Base-by-base conservation (phyloP, 2,113 vertebrate species). In the Brachionichthys hirsutus region DNA sequence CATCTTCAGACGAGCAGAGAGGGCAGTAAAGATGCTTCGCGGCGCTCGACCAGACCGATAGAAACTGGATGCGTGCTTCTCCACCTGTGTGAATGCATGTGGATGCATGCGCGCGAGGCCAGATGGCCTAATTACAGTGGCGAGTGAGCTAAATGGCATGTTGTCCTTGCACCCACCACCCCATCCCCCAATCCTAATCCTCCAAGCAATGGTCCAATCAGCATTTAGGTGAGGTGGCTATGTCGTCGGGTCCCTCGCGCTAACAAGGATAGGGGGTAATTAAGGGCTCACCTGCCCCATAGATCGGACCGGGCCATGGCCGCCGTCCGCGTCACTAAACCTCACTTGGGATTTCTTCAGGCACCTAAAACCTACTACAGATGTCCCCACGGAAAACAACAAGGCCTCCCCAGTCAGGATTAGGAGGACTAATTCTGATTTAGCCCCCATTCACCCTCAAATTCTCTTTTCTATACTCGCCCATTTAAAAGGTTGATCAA, bases 51-150 rank as follows among this genome's bases (percentile, higher is more conserved):
- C 54, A 64, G 43, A 22, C 17, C 18, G 48, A 47, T n/a, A 10
- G 55, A 22, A 58, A 67, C 69, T 67, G 34, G 52, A 75, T 67
- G 70, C 54, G 60, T 67, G 53, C 34, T 42, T 77, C 73, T 82
- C 73, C 78, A 87, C 84, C 79, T 84, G 83, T 68, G 67, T 71
- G 68, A 44, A 70, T 73, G 53, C 68, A 62, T 67, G 64, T 53
- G 16, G 42, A 60, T 70, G 40, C 41, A 46, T 72, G 62, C 43
- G 60, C 61, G 56, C 42, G 66, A 67, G 86, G 90, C 84, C 93
- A 94, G 91, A 77, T 91, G 90, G 92, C 90, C 89, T 95, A 94
- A 98, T 97, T 95, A 91, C 83, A 89, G 83, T 77, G 88, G 75
- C 90, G 49, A 45, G 77, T 85, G 87, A 92, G 90, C 75, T 81